Conservation (phyloP, 2,888 invertebrate species). For the Teinopalpus imperialis region DNA sequence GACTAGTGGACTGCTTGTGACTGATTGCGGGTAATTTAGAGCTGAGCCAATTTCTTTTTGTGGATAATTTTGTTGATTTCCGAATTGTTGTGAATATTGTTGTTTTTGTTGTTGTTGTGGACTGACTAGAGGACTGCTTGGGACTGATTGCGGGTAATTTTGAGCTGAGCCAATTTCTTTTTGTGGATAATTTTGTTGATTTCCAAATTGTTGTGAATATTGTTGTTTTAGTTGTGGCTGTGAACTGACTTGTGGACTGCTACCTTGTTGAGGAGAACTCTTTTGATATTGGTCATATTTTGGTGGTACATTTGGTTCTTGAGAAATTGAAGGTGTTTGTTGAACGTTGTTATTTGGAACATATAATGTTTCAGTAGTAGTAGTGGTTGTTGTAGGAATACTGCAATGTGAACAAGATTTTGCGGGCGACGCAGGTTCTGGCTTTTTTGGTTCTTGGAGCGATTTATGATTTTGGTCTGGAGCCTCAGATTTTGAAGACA, state of each 20-base stretch:
- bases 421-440: slow-evolving; percentile 51
- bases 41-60: slow-evolving; percentile 22
- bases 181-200: slow-evolving; percentile 30
- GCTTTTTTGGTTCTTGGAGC: slow-evolving; percentile 33
- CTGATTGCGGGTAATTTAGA: slow-evolving; percentile 20
- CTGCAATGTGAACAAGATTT: slow-evolving; percentile 83
- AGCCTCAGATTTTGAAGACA: slow-evolving; percentile 30
- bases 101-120: not conserved
- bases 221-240: slow-evolving; percentile 6
- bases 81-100: not conserved
- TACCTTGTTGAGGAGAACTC: slow-evolving; percentile 1
- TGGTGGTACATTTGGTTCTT: slow-evolving; percentile 28
- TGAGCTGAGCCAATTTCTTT: slow-evolving; percentile 7
- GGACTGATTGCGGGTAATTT: slow-evolving; percentile 19
- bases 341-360: slow-evolving; percentile 18
- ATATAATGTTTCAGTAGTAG: slow-evolving; percentile 14
- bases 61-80: slow-evolving; percentile 27
- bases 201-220: not conserved
- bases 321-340: slow-evolving; percentile 14
- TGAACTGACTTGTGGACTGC: not conserved
- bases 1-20: too few relatives aligned
- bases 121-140: too few relatives aligned
- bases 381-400: slow-evolving; percentile 73
- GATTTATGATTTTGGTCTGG: slow-evolving; percentile 21
- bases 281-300: slow-evolving; percentile 13